These are phyloP conservation scores for Eucera pruinosa DNA, from an alignment of 2,888 invertebrate genomes.

Conservation along the genomic window DNA sequence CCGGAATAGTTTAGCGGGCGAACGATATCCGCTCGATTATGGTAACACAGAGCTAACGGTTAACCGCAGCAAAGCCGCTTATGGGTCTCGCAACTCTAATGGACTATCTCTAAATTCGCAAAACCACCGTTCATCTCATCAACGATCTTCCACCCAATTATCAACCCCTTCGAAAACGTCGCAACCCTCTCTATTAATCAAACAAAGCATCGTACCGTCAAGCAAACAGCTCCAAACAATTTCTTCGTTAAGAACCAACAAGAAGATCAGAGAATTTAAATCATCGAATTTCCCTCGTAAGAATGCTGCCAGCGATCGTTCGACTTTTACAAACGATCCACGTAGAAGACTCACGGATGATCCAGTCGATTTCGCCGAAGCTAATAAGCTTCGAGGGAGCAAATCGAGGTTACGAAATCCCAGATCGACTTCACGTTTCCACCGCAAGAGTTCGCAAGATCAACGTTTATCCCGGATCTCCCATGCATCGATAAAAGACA, in stretches of 20 bases:
- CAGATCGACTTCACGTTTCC: background rate
- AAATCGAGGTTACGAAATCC: background rate
- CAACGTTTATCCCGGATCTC: constrained; percentile 22
- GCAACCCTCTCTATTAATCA: too few species aligned
- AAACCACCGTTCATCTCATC: too few species aligned
- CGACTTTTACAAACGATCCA: background rate
- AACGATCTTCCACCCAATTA: background rate
- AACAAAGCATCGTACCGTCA: background rate
- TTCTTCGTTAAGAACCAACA: background rate
- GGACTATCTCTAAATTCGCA: background rate
- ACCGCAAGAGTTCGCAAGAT: background rate
- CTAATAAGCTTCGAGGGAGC: background rate
- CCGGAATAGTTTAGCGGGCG: constrained; percentile 52
- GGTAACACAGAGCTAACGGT: constrained; percentile 14
- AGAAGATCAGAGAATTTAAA: background rate
- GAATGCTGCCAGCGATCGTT: background rate
- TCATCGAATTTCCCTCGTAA: background rate
- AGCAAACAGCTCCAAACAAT: background rate
- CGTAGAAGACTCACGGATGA: background rate
- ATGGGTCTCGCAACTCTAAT: constrained; percentile 5
- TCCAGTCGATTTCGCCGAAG: too few species aligned
- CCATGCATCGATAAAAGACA: constrained; percentile 23
- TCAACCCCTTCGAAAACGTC: background rate
- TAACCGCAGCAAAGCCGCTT: constrained; percentile 22
- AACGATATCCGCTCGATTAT: constrained; percentile 41